phyloP scores from a whole-genome alignment of 1,140 invertebrate genomes.

The Drosophila ercepeae region DNA sequence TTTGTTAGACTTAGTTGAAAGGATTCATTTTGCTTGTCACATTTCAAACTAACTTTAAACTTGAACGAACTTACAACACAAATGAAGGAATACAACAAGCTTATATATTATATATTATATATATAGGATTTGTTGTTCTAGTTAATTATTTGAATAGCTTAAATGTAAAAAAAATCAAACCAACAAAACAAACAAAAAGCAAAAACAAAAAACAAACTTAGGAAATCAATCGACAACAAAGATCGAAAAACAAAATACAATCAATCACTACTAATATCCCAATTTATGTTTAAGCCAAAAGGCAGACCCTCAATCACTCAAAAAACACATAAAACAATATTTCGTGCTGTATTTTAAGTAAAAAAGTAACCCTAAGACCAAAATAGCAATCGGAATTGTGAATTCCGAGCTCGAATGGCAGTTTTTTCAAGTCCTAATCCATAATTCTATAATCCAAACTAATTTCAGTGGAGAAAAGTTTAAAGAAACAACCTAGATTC shows the following conservation, averaged over 20 bases:
- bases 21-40: neutral
- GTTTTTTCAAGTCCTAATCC: neutral
- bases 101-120: conserved; percentile 12
- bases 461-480: conserved; percentile 10
- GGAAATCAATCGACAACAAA: conserved; percentile 2
- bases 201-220: neutral
- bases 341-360: conserved; percentile 66
- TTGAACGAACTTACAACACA: neutral
- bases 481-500: neutral
- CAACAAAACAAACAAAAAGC: neutral
- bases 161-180: conserved; percentile 47
- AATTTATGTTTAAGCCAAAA: conserved; percentile 21
- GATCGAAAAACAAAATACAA: conserved; percentile 24
- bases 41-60: neutral
- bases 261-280: conserved; percentile 42
- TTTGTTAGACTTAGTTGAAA: conserved; percentile 39
- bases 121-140: conserved; percentile 48
- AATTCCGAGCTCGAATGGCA: neutral
- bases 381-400: neutral
- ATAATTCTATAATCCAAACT: neutral
- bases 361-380: conserved; percentile 8
- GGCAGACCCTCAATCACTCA: neutral
- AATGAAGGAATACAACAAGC: neutral
- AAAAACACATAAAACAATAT: conserved; percentile 9
- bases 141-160: conserved; percentile 55